These are phyloP conservation scores for Tadarida brasiliensis DNA, from an alignment of 2,797 vertebrate species.

Conservation along the genomic window DNA sequence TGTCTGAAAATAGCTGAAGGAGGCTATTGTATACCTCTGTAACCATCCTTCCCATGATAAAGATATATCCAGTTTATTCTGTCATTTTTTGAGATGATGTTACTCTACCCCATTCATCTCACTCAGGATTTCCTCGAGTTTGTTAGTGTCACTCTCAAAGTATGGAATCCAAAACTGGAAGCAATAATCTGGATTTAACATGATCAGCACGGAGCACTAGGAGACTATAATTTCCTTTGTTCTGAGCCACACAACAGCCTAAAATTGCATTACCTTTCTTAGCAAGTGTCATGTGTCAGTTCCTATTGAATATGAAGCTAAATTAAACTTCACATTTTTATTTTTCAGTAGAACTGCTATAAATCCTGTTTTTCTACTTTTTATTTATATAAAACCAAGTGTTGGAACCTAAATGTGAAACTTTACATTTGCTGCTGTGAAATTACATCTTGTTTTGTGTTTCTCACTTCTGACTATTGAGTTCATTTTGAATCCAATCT, in stretches of 20 bases:
- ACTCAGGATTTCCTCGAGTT: slow-evolving; percentile 48
- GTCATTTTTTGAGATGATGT: not conserved
- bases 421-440: slow-evolving; percentile 66
- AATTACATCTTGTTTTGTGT: slow-evolving; percentile 62
- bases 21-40: not conserved
- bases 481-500: slow-evolving; percentile 70
- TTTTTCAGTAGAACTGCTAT: slow-evolving; percentile 53
- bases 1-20: slow-evolving; percentile 20
- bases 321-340: slow-evolving; percentile 67
- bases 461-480: slow-evolving; percentile 71
- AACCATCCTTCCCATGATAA: not conserved
- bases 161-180: slow-evolving; percentile 2
- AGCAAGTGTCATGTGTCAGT: slow-evolving; percentile 56
- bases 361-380: slow-evolving; percentile 70
- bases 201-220: not conserved
- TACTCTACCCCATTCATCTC: slow-evolving; percentile 47
- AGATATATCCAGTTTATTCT: slow-evolving; percentile 4
- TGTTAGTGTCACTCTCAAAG: slow-evolving; percentile 56
- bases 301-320: slow-evolving; percentile 67
- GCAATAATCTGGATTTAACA: slow-evolving; percentile 42
- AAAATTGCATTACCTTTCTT: slow-evolving; percentile 41
- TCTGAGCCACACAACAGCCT: not conserved
- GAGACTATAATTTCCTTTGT: slow-evolving; percentile 60
- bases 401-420: slow-evolving; percentile 63
- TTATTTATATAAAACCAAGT: slow-evolving; percentile 78